Evolutionary conservation across 2,888 invertebrate species (phyloP).

Genomic region (Trachelus iudaicus): DNA sequence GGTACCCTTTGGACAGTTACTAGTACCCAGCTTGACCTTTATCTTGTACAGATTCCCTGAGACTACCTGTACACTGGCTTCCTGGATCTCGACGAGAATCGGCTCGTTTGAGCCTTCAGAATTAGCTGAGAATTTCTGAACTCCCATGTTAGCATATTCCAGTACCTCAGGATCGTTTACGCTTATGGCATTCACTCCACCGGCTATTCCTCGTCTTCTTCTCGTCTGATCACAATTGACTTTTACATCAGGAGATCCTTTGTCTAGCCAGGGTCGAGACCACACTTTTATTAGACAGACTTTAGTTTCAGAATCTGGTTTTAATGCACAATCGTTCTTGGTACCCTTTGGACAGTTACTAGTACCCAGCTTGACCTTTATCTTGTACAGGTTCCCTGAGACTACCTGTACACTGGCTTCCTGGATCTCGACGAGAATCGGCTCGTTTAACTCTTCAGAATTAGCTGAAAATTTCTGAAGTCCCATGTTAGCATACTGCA

Average conservation of each 20-base stretch:
- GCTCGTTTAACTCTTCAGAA: constrained; percentile 39
- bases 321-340: constrained; percentile 47
- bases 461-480: constrained; percentile 41
- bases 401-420: constrained; percentile 68
- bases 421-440: constrained; percentile 62
- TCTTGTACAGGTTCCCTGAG: constrained; percentile 69
- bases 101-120: constrained; percentile 41
- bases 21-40: constrained; percentile 70
- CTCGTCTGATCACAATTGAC: constrained; percentile 28
- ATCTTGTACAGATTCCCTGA: constrained; percentile 71
- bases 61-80: constrained; percentile 68
- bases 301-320: constrained; percentile 44
- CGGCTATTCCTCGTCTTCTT: not conserved
- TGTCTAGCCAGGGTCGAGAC: constrained; percentile 71
- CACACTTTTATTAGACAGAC: constrained; percentile 69
- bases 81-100: constrained; percentile 63
- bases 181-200: not conserved
- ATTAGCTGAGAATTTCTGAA: constrained; percentile 41
- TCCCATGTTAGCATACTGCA: constrained; percentile 32
- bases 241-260: constrained; percentile 63
- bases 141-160: constrained; percentile 32
- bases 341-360: constrained; percentile 67
- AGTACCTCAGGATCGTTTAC: constrained; percentile 36
- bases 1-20: constrained; percentile 66
- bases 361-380: constrained; percentile 71